Evolutionary conservation across 2,797 vertebrate species (phyloP).

Genomic region (Ctenochaetus hawaiiensis): DNA sequence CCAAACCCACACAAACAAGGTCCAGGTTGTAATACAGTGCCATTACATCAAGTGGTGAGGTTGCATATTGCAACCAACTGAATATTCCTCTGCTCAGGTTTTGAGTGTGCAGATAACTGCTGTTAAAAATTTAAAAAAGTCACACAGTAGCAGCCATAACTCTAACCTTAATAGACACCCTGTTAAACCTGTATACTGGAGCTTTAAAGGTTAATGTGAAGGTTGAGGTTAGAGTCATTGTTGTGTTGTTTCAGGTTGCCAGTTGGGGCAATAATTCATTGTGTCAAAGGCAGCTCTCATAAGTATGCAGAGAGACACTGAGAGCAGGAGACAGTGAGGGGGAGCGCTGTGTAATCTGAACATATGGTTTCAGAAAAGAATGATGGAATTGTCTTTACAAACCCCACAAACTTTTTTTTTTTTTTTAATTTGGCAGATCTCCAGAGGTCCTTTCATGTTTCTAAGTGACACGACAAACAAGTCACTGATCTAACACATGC

Average conservation of each 20-base stretch:
- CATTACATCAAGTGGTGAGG: too few species aligned
- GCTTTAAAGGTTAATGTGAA: neutral
- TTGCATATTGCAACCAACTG: too few species aligned
- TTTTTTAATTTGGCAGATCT: slow-evolving; percentile 35
- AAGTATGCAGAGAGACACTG: neutral
- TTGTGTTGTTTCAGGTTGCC: slow-evolving; percentile 1
- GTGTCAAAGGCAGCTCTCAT: neutral
- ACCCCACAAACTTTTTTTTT: slow-evolving; percentile 31
- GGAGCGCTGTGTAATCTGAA: slow-evolving; percentile 31
- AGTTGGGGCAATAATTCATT: neutral
- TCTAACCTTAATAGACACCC: too few species aligned
- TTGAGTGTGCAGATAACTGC: too few species aligned
- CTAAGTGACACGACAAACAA: slow-evolving; percentile 42
- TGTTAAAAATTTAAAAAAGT: too few species aligned
- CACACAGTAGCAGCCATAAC: too few species aligned
- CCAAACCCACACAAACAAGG: neutral
- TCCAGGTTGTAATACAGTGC: neutral
- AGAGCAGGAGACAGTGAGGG: neutral
- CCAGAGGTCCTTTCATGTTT: slow-evolving; percentile 47
- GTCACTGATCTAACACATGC: slow-evolving; percentile 26
- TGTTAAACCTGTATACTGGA: neutral
- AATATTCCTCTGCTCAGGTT: too few species aligned
- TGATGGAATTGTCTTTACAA: slow-evolving; percentile 41
- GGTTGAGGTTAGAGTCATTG: neutral
- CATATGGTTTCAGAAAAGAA: slow-evolving; percentile 54